Evolutionary conservation across 2,888 invertebrate genomes (phyloP).

Genomic region (Panopea generosa): DNA sequence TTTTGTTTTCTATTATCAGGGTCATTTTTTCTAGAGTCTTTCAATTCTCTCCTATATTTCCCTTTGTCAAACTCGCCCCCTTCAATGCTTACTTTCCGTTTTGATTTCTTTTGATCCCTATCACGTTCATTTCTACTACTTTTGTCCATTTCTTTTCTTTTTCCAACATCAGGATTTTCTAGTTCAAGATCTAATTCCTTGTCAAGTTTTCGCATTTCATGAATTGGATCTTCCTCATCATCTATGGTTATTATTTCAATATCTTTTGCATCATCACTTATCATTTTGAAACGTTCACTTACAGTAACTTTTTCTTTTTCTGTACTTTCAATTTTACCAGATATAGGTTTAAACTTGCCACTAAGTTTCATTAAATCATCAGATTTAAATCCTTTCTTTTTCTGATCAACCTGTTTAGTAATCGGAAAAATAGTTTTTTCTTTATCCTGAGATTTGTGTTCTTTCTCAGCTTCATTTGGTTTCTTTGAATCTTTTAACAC

Average conservation of each 20-base stretch:
- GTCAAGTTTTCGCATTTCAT: slow-evolving; percentile 60
- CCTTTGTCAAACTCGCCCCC: slow-evolving; percentile 41
- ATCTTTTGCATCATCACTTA: slow-evolving; percentile 19
- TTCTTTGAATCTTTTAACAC: slow-evolving; percentile 8
- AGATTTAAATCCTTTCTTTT: background rate
- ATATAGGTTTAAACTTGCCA: slow-evolving; percentile 30
- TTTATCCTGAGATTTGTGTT: slow-evolving; percentile 2
- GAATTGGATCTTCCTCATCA: slow-evolving; percentile 56
- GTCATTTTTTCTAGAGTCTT: slow-evolving; percentile 40
- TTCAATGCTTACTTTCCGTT: slow-evolving; percentile 55
- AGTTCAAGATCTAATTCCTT: slow-evolving; percentile 51
- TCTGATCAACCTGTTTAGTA: slow-evolving; percentile 2
- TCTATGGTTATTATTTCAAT: slow-evolving; percentile 17
- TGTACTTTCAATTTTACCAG: slow-evolving; percentile 9
- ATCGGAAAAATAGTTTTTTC: too few species aligned
- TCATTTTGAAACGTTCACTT: slow-evolving; percentile 53
- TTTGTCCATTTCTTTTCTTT: slow-evolving; percentile 38
- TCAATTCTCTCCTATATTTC: slow-evolving; percentile 35
- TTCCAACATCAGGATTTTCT: slow-evolving; percentile 45
- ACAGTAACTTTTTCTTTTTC: slow-evolving; percentile 37
- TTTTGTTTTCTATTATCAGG: slow-evolving; percentile 3
- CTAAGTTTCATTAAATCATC: slow-evolving; percentile 14
- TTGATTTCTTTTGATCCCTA: slow-evolving; percentile 42
- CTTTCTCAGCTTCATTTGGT: background rate
- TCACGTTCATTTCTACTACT: slow-evolving; percentile 6